Evolutionary conservation across 2,797 vertebrate species (phyloP).

Genomic region (Buphagus erythrorhynchus): DNA sequence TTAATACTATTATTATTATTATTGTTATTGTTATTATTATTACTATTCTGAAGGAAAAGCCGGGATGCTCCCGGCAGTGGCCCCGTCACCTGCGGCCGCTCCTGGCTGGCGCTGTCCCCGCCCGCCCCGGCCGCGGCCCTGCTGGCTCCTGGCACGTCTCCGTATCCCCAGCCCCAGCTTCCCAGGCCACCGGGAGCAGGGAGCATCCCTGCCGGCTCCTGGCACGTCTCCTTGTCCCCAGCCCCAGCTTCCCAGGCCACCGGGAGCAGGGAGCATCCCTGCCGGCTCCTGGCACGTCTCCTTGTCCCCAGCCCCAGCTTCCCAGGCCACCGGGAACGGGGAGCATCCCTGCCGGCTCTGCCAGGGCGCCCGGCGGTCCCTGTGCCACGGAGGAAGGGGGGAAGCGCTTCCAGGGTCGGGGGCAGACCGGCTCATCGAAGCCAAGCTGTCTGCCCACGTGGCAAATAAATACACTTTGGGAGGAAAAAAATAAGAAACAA

Average conservation of each 20-base stretch:
- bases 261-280: not conserved
- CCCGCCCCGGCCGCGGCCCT: not conserved
- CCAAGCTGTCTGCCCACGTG: not conserved
- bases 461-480: not conserved
- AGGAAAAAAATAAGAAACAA: not conserved
- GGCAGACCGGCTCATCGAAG: rapidly evolving
- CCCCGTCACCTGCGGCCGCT: not conserved
- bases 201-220: not conserved
- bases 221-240: not conserved
- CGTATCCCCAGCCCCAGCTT: not conserved
- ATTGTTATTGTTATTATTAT: not conserved
- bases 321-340: not conserved
- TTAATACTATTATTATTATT: not conserved
- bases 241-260: not conserved
- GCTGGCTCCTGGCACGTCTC: not conserved
- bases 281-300: not conserved
- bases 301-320: too few species aligned
- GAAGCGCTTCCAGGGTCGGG: too few species aligned
- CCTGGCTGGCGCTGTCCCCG: not conserved
- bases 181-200: not conserved
- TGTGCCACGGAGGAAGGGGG: not conserved
- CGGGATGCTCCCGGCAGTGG: not conserved
- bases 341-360: not conserved
- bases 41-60: not conserved
- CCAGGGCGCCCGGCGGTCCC: not conserved